These are phyloP conservation scores for Cervus canadensis DNA, from an alignment of 2,113 vertebrate species.

Conservation along the genomic window DNA sequence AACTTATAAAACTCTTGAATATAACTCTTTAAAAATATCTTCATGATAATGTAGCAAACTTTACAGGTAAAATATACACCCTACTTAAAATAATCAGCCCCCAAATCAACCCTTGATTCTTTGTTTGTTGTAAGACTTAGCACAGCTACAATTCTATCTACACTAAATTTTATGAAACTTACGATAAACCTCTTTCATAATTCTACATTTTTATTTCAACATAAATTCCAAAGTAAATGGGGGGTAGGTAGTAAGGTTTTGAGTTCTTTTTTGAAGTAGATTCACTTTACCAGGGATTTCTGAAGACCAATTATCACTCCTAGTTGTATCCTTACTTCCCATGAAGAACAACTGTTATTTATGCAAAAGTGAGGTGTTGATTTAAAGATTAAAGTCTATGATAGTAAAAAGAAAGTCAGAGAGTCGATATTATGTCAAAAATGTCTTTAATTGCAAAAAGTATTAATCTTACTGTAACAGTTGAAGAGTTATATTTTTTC, in stretches of 20 bases:
- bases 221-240: background rate
- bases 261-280: background rate
- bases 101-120: background rate
- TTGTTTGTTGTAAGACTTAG: conserved; percentile 3
- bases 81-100: background rate
- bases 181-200: background rate
- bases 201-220: conserved; percentile 23
- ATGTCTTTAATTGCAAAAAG: conserved; percentile 57
- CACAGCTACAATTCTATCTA: background rate
- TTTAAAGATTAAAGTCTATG: background rate
- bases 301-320: background rate
- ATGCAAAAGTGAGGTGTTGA: background rate
- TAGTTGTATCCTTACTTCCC: background rate
- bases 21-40: background rate
- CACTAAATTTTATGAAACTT: conserved; percentile 5
- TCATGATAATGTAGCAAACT: background rate
- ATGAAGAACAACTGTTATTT: background rate
- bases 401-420: conserved; percentile 24
- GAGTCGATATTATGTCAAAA: background rate
- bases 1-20: background rate
- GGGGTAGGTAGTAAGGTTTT: background rate
- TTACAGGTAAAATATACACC: conserved; percentile 4
- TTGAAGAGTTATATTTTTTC: background rate
- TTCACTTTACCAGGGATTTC: background rate
- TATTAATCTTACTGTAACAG: background rate